These are phyloP conservation scores for Metalampra italica DNA, from an alignment of 2,888 invertebrate species.

Conservation along the genomic window DNA sequence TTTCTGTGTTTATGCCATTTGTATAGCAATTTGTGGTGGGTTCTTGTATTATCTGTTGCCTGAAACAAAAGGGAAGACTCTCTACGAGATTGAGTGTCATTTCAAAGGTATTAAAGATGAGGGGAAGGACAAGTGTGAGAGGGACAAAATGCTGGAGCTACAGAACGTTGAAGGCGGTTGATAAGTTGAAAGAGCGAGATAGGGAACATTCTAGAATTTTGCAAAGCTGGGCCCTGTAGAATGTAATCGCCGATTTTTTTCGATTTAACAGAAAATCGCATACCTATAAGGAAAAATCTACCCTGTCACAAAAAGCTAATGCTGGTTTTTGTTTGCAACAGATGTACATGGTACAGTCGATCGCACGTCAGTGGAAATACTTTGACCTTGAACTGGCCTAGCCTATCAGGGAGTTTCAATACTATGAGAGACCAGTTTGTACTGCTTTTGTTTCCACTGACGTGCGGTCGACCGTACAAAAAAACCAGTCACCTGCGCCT, in stretches of 20 bases:
- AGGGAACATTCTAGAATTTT: constrained; percentile 34
- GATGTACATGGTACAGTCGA: too few relatives aligned
- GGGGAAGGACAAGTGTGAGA: constrained; percentile 30
- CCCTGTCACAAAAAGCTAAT: too few relatives aligned
- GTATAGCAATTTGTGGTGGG: constrained; percentile 74
- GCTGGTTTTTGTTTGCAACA: too few relatives aligned
- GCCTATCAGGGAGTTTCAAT: too few relatives aligned
- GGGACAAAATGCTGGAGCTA: constrained; percentile 59
- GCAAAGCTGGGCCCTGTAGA: constrained; percentile 1
- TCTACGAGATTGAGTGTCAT: constrained; percentile 82
- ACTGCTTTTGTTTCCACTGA: too few relatives aligned
- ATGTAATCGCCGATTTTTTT: neutral
- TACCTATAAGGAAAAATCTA: too few relatives aligned
- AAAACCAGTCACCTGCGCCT: too few relatives aligned
- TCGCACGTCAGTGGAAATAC: too few relatives aligned
- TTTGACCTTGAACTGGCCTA: too few relatives aligned
- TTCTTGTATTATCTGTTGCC: constrained; percentile 80
- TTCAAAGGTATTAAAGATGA: constrained; percentile 53
- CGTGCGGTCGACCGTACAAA: too few relatives aligned
- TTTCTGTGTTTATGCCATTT: constrained; percentile 78
- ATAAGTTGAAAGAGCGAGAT: constrained; percentile 18
- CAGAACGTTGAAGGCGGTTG: constrained; percentile 61
- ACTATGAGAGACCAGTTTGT: too few relatives aligned
- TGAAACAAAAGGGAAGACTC: constrained; percentile 83
- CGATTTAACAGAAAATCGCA: too few relatives aligned